phyloP scores from a whole-genome alignment of 2,888 invertebrate species.

The Fragum fragum region DNA sequence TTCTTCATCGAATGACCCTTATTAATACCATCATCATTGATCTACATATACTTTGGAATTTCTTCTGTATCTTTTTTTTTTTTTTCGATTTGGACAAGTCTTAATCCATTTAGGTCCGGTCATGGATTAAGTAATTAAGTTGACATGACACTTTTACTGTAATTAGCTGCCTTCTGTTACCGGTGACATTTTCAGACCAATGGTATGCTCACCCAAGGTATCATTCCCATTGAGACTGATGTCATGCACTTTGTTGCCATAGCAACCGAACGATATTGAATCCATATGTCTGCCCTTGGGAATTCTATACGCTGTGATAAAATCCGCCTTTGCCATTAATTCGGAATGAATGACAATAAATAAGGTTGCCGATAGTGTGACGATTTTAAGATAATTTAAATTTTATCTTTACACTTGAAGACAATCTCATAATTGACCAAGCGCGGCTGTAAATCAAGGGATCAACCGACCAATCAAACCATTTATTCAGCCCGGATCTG shows the following conservation, averaged over 20 bases:
- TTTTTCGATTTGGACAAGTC: no score
- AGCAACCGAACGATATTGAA: not conserved
- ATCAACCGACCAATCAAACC: no score
- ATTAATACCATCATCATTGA: no score
- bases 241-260: conserved; percentile 3
- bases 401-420: not conserved
- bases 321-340: not conserved
- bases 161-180: not conserved
- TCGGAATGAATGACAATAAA: not conserved
- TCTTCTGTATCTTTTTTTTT: no score
- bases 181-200: not conserved
- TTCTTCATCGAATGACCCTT: no score
- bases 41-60: no score
- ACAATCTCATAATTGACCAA: no score
- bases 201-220: not conserved
- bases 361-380: not conserved
- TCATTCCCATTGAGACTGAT: not conserved
- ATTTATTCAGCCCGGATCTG: no score
- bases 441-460: no score
- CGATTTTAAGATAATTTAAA: not conserved
- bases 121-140: no score
- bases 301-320: not conserved
- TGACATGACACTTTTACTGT: not conserved
- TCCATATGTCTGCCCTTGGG: conserved; percentile 2
- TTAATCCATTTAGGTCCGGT: no score